A percentile compares a stretch with the other conserved stretches of the same genome.
phyloP scores from a whole-genome alignment of 2,113 vertebrate genomes.

The Trogon melanurus region DNA sequence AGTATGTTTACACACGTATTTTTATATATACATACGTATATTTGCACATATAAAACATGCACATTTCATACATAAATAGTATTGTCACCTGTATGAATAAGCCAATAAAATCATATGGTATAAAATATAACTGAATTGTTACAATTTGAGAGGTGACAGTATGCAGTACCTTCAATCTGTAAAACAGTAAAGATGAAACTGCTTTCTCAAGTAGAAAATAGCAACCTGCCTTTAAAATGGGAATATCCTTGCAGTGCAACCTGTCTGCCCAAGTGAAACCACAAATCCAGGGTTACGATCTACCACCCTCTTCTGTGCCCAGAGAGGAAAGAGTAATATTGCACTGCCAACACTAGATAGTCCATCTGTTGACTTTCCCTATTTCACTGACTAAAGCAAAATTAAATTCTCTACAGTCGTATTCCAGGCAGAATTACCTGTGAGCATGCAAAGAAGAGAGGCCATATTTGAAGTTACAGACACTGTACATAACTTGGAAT shows the following conservation, averaged over 20 bases:
- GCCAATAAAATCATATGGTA: not conserved
- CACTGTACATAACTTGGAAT: not conserved
- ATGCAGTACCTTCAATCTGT: not conserved
- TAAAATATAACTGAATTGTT: not conserved
- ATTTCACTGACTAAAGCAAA: not conserved
- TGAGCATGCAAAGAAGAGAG: not conserved
- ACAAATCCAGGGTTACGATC: accelerated
- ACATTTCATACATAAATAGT: not conserved
- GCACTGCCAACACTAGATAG: not conserved
- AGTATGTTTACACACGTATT: not conserved
- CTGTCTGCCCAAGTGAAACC: not conserved
- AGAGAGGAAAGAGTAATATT: not conserved
- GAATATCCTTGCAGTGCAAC: not conserved
- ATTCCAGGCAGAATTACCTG: not conserved
- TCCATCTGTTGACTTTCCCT: not conserved
- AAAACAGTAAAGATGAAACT: not conserved
- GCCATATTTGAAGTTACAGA: not conserved
- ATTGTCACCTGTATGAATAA: not conserved
- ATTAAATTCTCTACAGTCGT: not conserved
- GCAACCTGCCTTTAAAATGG: not conserved
- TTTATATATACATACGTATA: not conserved
- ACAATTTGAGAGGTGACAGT: not conserved
- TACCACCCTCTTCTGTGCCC: not conserved
- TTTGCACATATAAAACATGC: too few species aligned
- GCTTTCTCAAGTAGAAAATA: not conserved